Evolutionary conservation across 2,113 vertebrate genomes (phyloP).

Genomic region (Indicator maculatus): DNA sequence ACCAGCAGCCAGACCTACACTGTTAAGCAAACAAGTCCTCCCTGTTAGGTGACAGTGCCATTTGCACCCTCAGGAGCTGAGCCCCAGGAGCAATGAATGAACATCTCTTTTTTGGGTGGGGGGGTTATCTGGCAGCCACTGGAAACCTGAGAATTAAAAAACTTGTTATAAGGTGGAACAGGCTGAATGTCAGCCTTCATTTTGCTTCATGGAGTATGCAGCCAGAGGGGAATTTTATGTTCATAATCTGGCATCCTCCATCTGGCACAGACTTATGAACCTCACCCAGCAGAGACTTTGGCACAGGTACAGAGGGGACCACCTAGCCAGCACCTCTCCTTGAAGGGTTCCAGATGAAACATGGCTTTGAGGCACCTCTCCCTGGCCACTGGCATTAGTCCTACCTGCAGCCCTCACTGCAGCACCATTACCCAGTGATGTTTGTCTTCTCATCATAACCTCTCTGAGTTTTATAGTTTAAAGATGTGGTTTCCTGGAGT

Average conservation of each 20-base stretch:
- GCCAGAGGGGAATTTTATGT: not conserved
- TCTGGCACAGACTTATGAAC: not conserved
- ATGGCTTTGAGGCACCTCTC: not conserved
- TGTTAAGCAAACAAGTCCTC: not conserved
- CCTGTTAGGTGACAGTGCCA: accelerated
- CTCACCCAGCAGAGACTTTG: not conserved
- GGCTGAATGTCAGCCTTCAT: not conserved
- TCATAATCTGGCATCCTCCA: not conserved
- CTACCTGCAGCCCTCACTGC: not conserved
- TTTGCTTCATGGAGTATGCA: not conserved
- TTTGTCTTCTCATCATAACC: not conserved
- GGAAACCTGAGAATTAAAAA: not conserved
- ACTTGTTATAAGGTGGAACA: not conserved
- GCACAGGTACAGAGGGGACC: not conserved
- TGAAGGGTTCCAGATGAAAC: not conserved
- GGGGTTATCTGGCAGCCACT: not conserved
- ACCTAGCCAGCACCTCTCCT: not conserved
- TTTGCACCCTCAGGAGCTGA: not conserved
- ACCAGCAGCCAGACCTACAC: not conserved
- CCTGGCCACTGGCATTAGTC: not conserved
- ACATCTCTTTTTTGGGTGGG: not conserved
- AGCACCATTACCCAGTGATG: not conserved
- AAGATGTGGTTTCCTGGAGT: not conserved
- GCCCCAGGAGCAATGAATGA: not conserved
- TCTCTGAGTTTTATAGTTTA: not conserved